Evolutionary conservation across 1,140 invertebrate genomes (phyloP).

Genomic region (Trachelipus rathkii): DNA sequence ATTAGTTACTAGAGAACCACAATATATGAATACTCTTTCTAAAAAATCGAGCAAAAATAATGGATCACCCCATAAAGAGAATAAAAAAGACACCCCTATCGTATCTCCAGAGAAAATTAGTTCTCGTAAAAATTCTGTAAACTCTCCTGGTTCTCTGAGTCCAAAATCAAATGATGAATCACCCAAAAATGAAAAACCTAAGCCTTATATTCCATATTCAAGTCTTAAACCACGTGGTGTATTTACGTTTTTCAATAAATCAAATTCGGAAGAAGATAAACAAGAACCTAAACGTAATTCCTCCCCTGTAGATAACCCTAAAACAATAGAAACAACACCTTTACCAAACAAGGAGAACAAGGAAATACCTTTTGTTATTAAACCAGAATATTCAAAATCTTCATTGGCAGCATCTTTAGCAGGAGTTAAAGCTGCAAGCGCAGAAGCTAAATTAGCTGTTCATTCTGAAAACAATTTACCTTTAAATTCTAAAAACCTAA

Average conservation of each 20-base stretch:
- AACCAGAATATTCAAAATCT: background rate
- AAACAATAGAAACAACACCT: background rate
- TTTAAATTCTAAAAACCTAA: constrained; percentile 18
- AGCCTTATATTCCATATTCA: constrained; percentile 17
- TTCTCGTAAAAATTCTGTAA: constrained; percentile 9
- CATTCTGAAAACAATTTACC: constrained; percentile 4
- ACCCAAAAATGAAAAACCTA: constrained; percentile 23
- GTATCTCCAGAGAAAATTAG: background rate
- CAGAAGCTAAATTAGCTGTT: constrained; percentile 32
- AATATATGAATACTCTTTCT: constrained; percentile 32
- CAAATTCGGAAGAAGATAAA: background rate
- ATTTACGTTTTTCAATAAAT: background rate
- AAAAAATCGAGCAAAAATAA: constrained; percentile 27
- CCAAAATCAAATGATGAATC: constrained; percentile 25
- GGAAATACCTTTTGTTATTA: constrained; percentile 9
- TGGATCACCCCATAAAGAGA: constrained; percentile 2
- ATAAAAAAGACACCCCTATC: background rate
- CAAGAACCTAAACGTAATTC: background rate
- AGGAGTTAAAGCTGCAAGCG: constrained; percentile 34
- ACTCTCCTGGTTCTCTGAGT: constrained; percentile 9
- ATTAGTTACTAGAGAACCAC: constrained; percentile 36
- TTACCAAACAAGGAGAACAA: background rate
- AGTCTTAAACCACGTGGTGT: background rate
- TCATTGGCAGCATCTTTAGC: constrained; percentile 31
- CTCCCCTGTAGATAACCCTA: background rate